Evolutionary conservation across 2,113 vertebrate species (phyloP).

Genomic region (Paraplagusia blochii): DNA sequence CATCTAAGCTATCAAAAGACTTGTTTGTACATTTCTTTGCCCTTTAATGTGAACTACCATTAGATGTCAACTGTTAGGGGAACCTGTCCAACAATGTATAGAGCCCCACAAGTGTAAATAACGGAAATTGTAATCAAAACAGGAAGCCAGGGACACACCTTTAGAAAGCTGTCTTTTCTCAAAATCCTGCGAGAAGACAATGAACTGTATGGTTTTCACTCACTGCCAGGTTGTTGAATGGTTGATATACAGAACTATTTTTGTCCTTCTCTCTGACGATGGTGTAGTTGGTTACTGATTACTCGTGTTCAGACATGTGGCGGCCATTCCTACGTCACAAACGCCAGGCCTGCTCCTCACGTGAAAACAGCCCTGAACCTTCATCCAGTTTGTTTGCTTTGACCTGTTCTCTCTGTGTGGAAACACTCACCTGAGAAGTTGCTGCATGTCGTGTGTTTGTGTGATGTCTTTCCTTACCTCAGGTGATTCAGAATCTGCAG

Average conservation of each 20-base stretch:
- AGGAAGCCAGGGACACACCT: conserved; percentile 51
- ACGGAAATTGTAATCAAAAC: conserved; percentile 30
- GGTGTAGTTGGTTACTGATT: neutral
- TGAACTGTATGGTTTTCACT: conserved; percentile 19
- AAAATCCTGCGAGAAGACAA: conserved; percentile 20
- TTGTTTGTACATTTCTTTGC: neutral
- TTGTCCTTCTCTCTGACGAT: neutral
- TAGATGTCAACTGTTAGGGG: neutral
- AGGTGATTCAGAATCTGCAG: no score
- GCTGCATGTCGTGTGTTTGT: no score
- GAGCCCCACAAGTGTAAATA: conserved; percentile 10
- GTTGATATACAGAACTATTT: conserved; percentile 33
- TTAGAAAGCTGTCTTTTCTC: conserved; percentile 17
- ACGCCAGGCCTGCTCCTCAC: neutral
- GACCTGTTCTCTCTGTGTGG: neutral
- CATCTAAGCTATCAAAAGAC: neutral
- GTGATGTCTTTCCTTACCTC: no score
- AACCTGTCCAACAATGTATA: conserved; percentile 4
- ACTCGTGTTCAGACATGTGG: conserved; percentile 22
- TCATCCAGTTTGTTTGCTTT: neutral
- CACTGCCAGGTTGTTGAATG: conserved; percentile 8
- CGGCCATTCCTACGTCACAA: conserved; percentile 1
- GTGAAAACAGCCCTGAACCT: neutral
- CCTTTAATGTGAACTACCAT: neutral
- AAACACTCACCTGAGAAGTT: neutral